Percentiles rank a stretch among this genome's conserved stretches.
Evolutionary conservation across 1,140 invertebrate species (phyloP).

Genomic region (Hyles euphorbiae): DNA sequence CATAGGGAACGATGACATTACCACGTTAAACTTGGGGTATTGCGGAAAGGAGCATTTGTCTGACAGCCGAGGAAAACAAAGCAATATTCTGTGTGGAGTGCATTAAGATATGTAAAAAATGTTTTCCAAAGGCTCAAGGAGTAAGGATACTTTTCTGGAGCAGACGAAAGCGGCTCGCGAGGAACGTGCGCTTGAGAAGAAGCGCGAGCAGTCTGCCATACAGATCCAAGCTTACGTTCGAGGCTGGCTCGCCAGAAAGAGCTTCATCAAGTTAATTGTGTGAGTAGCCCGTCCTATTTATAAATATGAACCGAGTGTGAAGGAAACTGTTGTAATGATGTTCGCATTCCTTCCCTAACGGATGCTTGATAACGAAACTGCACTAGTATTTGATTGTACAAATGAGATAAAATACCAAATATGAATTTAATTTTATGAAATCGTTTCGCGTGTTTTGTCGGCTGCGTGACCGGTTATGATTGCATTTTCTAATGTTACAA

Average conservation of each 20-base stretch:
- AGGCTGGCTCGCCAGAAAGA: constrained; percentile 81
- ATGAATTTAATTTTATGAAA: no score
- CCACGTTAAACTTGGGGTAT: not conserved
- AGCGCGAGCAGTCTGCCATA: constrained; percentile 82
- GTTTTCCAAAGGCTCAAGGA: constrained; percentile 62
- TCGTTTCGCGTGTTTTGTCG: no score
- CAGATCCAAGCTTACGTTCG: constrained; percentile 84
- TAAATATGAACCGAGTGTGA: no score
- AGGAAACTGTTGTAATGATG: no score
- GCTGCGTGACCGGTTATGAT: no score
- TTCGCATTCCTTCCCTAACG: no score
- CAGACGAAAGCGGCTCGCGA: constrained; percentile 91
- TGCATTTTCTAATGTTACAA: no score
- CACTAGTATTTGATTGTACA: no score
- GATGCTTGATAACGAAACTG: no score
- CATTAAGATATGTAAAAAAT: constrained; percentile 35
- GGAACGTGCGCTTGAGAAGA: constrained; percentile 89
- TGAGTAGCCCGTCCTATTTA: constrained; percentile 59
- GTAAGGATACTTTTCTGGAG: constrained; percentile 80
- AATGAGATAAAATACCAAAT: no score
- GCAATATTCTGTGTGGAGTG: constrained; percentile 37
- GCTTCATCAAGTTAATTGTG: constrained; percentile 78
- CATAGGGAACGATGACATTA: not conserved
- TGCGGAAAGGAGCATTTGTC: constrained; percentile 2
- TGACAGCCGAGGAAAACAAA: constrained; percentile 53